Percentiles rank a stretch among this genome's conserved stretches.
Evolutionary conservation across 2,888 invertebrate species (phyloP).

Genomic region (Mythimna pallens): DNA sequence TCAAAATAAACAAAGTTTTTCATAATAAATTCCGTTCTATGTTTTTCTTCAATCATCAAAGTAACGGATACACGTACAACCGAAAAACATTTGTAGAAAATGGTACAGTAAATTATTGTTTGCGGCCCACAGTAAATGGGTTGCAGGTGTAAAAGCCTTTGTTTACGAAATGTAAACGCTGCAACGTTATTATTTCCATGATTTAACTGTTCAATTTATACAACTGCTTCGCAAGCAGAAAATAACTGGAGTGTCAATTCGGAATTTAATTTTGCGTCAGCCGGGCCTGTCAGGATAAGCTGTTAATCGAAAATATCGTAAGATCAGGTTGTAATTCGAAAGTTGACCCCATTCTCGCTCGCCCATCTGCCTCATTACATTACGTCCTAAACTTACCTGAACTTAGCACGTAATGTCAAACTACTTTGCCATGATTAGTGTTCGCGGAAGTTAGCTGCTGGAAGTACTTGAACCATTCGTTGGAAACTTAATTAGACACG

Average conservation of each 20-base stretch:
- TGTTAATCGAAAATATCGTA: slow-evolving; percentile 21
- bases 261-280: not conserved
- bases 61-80: not conserved
- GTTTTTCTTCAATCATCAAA: not conserved
- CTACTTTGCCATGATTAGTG: slow-evolving; percentile 43
- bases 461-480: slow-evolving; percentile 38
- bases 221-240: not conserved
- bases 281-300: not conserved
- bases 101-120: not conserved
- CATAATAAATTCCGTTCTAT: not conserved
- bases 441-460: slow-evolving; percentile 36
- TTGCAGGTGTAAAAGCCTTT: slow-evolving; percentile 21
- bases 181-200: not conserved
- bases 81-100: not conserved
- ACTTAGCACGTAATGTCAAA: slow-evolving; percentile 34
- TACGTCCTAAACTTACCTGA: slow-evolving; percentile 27
- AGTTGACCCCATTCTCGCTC: slow-evolving; percentile 14
- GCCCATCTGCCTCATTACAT: slow-evolving; percentile 19
- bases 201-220: slow-evolving; percentile 9
- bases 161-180: slow-evolving; percentile 5
- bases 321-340: slow-evolving; percentile 13
- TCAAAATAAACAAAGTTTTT: not conserved
- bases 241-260: slow-evolving; percentile 12
- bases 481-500: slow-evolving; percentile 34
- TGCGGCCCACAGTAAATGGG: not conserved